Conservation (phyloP, 2,888 invertebrate genomes). For the Cepaea hortensis region DNA sequence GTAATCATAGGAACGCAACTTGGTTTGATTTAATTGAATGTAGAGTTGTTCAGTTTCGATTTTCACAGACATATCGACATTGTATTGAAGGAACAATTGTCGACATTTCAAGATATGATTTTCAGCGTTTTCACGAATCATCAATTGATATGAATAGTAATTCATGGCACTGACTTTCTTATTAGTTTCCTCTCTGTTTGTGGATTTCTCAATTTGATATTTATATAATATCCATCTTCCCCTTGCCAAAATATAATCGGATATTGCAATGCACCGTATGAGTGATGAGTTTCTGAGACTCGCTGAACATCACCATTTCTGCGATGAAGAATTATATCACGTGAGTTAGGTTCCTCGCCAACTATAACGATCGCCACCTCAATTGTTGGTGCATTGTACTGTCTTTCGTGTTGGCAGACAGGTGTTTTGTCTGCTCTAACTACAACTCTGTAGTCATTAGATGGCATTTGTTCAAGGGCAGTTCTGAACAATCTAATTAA, state of each 20-base stretch:
- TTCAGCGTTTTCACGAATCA: slow-evolving; percentile 39
- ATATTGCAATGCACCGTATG: background rate
- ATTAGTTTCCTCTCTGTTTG: slow-evolving; percentile 54
- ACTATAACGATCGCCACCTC: background rate
- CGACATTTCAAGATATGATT: slow-evolving; percentile 12
- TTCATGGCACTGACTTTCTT: slow-evolving; percentile 49
- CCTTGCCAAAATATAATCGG: slow-evolving; percentile 28
- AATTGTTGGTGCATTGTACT: slow-evolving; percentile 9
- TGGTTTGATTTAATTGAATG: slow-evolving; percentile 39
- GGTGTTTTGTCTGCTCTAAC: slow-evolving; percentile 12
- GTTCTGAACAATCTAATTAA: background rate
- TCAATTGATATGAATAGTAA: slow-evolving; percentile 51
- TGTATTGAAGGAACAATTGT: slow-evolving; percentile 4
- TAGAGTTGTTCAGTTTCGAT: slow-evolving; percentile 53
- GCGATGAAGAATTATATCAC: background rate
- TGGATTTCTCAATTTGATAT: slow-evolving; percentile 15
- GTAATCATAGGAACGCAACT: slow-evolving; percentile 55
- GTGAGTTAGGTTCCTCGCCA: background rate
- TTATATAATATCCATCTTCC: slow-evolving; percentile 52
- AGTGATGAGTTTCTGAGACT: slow-evolving; percentile 5
- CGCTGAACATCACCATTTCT: slow-evolving; percentile 12
- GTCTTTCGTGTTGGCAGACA: background rate
- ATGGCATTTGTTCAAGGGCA: background rate
- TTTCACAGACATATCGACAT: slow-evolving; percentile 53
- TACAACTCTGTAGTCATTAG: slow-evolving; percentile 6